phyloP scores from a whole-genome alignment of 2,113 vertebrate genomes.

The Furnarius figulus region DNA sequence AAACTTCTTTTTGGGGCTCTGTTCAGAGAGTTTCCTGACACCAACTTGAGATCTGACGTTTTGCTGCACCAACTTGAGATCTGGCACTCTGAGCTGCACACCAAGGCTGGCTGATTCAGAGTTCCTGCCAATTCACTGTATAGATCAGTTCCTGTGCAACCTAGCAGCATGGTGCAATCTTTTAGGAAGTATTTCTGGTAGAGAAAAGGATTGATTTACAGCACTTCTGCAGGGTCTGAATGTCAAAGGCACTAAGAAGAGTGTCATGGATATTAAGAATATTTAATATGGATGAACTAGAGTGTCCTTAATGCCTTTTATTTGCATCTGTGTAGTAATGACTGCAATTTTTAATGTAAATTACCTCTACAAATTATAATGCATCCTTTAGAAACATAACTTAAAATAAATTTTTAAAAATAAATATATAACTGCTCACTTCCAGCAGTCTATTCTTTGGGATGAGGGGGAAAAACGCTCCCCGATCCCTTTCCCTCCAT shows the following conservation, averaged over 20 bases:
- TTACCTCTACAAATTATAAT: neutral
- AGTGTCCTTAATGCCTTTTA: neutral
- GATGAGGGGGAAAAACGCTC: too few species aligned
- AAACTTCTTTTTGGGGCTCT: neutral
- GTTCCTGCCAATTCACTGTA: neutral
- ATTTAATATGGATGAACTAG: neutral
- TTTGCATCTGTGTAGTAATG: neutral
- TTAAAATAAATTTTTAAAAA: neutral
- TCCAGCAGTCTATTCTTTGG: too few species aligned
- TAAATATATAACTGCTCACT: neutral
- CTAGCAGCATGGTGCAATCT: neutral
- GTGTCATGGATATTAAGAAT: neutral
- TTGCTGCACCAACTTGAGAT: neutral
- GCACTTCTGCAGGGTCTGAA: neutral
- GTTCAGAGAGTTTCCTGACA: neutral
- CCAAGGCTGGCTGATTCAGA: neutral
- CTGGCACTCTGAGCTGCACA: neutral
- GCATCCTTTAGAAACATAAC: neutral
- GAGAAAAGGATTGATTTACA: slow-evolving; percentile 7
- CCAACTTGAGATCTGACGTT: neutral
- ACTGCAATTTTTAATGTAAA: neutral
- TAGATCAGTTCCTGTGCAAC: slow-evolving; percentile 8
- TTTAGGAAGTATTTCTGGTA: slow-evolving; percentile 2
- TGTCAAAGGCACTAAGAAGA: neutral
- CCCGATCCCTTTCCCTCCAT: too few species aligned